phyloP scores from a whole-genome alignment of 2,797 vertebrate genomes.

The Anguilla obscura region DNA sequence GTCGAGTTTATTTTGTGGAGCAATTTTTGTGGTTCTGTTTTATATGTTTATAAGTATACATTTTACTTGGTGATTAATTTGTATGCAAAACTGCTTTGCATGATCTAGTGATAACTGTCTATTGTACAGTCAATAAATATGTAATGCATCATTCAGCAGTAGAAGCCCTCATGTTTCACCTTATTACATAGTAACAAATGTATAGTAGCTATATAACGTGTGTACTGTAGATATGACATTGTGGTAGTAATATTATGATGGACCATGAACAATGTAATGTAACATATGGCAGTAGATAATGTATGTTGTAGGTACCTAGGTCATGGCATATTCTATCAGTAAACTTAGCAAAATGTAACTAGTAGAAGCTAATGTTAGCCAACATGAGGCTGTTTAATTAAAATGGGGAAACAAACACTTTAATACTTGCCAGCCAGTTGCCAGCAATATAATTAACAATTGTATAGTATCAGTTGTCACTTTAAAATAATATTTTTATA shows the following conservation, averaged over 20 bases:
- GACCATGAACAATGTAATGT: too few species aligned
- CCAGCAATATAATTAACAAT: too few species aligned
- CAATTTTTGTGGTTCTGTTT: conserved; percentile 20
- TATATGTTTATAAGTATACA: conserved; percentile 24
- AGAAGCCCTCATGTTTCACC: background rate
- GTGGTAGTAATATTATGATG: background rate
- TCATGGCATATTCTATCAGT: too few species aligned
- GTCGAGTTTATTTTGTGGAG: conserved; percentile 26
- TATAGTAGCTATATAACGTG: background rate
- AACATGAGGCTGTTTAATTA: too few species aligned
- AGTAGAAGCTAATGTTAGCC: too few species aligned
- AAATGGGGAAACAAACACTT: too few species aligned
- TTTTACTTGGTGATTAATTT: conserved; percentile 20
- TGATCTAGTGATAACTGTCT: conserved; percentile 19
- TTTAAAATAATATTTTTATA: too few species aligned
- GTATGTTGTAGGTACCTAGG: too few species aligned
- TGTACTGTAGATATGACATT: background rate
- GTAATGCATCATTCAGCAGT: background rate
- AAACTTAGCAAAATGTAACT: background rate
- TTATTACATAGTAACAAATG: background rate
- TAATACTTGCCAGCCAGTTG: too few species aligned
- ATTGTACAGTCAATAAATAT: conserved; percentile 25
- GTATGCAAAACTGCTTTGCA: conserved; percentile 22
- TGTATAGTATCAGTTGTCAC: too few species aligned
- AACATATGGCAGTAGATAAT: too few species aligned